Conservation (phyloP, 2,797 vertebrate genomes). For the Poeciliopsis infans region DNA sequence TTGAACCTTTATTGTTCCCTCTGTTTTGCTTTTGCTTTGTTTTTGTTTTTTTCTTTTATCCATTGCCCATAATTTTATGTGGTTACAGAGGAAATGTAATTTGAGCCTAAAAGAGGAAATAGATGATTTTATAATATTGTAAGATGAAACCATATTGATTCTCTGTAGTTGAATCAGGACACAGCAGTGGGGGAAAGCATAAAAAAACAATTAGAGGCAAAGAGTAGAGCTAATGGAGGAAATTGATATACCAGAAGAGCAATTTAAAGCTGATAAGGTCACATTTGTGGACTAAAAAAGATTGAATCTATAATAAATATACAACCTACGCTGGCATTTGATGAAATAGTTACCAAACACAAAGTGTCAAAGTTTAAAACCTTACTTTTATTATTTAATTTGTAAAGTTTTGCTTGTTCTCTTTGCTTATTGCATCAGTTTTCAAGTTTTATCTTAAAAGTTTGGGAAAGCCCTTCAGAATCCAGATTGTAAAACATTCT, state of each 20-base stretch:
- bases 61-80: not conserved
- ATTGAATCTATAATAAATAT: not conserved
- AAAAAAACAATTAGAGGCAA: slow-evolving; percentile 33
- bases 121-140: slow-evolving; percentile 41
- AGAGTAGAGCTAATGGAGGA: slow-evolving; percentile 20
- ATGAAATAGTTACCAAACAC: not conserved
- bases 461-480: not conserved
- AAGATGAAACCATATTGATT: slow-evolving; percentile 50
- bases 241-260: slow-evolving; percentile 32
- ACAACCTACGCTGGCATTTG: not conserved
- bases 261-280: slow-evolving; percentile 40
- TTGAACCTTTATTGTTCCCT: not conserved
- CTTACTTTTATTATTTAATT: not conserved
- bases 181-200: slow-evolving; percentile 17
- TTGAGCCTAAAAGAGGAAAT: slow-evolving; percentile 41
- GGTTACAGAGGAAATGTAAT: slow-evolving; percentile 41
- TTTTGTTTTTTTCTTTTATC: not conserved
- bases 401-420: not conserved
- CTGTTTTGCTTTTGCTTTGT: too few species aligned
- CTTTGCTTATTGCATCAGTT: not conserved
- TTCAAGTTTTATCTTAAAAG: not conserved
- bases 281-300: not conserved
- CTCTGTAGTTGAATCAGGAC: slow-evolving; percentile 23
- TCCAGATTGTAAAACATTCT: not conserved
- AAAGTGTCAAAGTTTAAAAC: not conserved